Percentiles rank a stretch among this genome's conserved stretches.
Conservation (phyloP, 64 coral and sea anemone genomes). For the Catalaphyllia jardinei region DNA sequence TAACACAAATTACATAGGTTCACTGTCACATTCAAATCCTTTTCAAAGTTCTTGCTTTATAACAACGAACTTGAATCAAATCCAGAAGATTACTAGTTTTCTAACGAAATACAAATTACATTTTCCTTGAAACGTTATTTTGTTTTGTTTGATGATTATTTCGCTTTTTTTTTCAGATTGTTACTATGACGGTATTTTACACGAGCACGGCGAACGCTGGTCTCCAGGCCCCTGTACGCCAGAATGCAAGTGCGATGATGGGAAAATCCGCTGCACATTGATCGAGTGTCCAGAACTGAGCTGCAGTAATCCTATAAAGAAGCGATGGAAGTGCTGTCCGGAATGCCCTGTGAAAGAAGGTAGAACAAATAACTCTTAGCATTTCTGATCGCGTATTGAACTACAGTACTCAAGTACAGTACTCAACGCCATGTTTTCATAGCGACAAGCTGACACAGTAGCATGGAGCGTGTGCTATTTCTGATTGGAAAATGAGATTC, state of each 20-base stretch:
- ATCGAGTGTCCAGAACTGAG: constrained; percentile 91
- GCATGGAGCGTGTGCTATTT: no score
- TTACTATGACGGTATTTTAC: constrained; percentile 92
- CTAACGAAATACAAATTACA: background rate
- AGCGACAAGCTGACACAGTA: no score
- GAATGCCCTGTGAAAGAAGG: constrained; percentile 83
- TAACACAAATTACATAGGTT: no score
- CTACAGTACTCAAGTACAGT: no score
- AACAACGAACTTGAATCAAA: background rate
- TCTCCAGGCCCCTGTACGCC: constrained; percentile 99
- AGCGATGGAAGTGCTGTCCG: constrained; percentile 94
- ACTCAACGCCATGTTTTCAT: no score
- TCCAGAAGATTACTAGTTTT: background rate
- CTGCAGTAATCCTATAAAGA: constrained; percentile 83
- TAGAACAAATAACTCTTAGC: background rate
- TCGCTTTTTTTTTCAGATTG: constrained; percentile 56
- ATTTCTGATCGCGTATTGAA: no score
- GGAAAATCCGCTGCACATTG: constrained; percentile 93
- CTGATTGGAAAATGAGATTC: no score
- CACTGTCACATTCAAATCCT: no score
- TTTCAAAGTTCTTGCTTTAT: no score
- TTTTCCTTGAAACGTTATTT: background rate
- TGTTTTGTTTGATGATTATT: background rate
- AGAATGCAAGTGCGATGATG: constrained; percentile 89
- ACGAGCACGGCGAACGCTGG: constrained; percentile 88